phyloP scores from a whole-genome alignment of 2,888 invertebrate genomes.

The Dromius quadrimaculatus region DNA sequence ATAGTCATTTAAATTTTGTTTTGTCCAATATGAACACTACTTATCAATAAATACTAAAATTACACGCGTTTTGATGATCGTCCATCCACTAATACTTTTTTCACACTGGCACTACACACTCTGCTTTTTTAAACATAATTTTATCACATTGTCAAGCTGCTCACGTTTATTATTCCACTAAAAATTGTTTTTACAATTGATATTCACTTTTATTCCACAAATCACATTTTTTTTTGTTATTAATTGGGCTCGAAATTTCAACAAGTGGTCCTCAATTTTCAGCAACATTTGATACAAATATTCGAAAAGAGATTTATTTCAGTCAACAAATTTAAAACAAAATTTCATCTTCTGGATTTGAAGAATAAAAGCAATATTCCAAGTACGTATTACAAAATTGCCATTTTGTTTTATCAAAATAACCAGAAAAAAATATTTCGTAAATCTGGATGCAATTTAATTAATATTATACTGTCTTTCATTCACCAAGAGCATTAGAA shows the following conservation, averaged over 20 bases:
- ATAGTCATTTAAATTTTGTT: constrained; percentile 15
- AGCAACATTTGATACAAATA: too few relatives aligned
- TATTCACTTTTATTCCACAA: constrained; percentile 15
- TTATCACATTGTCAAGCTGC: constrained; percentile 34
- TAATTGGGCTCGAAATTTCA: too few relatives aligned
- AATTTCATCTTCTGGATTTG: too few relatives aligned
- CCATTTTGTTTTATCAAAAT: constrained; percentile 26
- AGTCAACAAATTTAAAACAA: too few relatives aligned
- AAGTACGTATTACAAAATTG: constrained; percentile 7
- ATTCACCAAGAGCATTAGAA: too few relatives aligned
- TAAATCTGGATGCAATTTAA: too few relatives aligned
- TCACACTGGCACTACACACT: constrained; percentile 26
- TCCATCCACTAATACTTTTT: constrained; percentile 14
- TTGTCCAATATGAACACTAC: constrained; percentile 34
- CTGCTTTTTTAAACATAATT: constrained; percentile 18
- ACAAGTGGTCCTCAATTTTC: too few relatives aligned
- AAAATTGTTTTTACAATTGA: neutral
- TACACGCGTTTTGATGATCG: constrained; percentile 11
- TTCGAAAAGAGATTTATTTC: too few relatives aligned
- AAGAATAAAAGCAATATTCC: constrained; percentile 15
- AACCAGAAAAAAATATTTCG: neutral
- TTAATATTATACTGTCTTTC: too few relatives aligned
- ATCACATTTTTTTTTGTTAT: too few relatives aligned
- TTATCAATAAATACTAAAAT: constrained; percentile 15
- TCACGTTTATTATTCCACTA: constrained; percentile 31